Evolutionary conservation across 2,888 invertebrate species (phyloP).

Genomic region (Chrysina gloriosa): DNA sequence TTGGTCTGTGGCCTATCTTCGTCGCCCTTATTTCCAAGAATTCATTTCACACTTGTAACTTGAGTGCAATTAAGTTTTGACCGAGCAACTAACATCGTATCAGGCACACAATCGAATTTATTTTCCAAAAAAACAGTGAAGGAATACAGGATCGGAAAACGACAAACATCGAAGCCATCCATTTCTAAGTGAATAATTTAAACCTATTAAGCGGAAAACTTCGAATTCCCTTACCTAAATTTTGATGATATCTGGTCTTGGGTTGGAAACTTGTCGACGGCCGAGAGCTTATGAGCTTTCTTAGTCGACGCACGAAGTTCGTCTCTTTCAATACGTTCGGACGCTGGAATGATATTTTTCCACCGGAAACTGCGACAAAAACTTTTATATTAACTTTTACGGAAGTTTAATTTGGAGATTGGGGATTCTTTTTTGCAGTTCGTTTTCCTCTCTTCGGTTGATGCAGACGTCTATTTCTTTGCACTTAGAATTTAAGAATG

Average conservation of each 20-base stretch:
- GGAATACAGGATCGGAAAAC: not conserved
- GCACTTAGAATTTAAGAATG: too few relatives aligned
- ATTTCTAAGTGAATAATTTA: slow-evolving; percentile 16
- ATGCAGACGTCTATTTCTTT: not conserved
- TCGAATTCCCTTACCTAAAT: slow-evolving; percentile 17
- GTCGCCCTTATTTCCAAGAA: too few relatives aligned
- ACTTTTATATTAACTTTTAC: slow-evolving; percentile 48
- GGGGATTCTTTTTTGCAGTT: slow-evolving; percentile 33
- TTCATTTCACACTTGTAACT: too few relatives aligned
- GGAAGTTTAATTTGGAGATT: slow-evolving; percentile 48
- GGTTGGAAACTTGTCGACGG: not conserved
- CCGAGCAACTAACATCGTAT: too few relatives aligned
- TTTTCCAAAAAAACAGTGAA: not conserved
- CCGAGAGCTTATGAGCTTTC: slow-evolving; percentile 21
- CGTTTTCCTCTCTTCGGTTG: not conserved
- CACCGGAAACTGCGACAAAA: slow-evolving; percentile 42
- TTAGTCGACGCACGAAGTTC: not conserved
- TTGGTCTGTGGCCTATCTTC: too few relatives aligned
- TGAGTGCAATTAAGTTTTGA: too few relatives aligned
- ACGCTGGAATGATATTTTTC: slow-evolving; percentile 39
- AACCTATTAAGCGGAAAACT: slow-evolving; percentile 13
- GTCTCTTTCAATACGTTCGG: not conserved
- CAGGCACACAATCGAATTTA: too few relatives aligned
- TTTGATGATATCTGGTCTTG: slow-evolving; percentile 6
- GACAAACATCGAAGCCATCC: not conserved